Conservation (phyloP, 2,888 invertebrate species). For the Cyaniris semiargus region DNA sequence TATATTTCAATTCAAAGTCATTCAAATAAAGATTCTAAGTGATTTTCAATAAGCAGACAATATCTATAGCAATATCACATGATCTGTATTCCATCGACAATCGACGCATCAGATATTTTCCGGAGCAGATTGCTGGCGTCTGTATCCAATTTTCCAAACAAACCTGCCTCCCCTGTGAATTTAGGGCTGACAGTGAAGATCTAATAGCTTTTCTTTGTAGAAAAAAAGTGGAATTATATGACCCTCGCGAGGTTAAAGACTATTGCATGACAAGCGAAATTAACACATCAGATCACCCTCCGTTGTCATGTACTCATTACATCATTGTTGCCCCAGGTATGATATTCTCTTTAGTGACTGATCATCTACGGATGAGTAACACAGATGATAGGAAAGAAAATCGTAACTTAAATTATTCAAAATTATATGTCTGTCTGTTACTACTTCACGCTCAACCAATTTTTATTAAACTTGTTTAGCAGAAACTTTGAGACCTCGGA, state of each 20-base stretch:
- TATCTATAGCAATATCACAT: neutral
- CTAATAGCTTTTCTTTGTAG: conserved; percentile 11
- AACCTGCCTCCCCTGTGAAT: neutral
- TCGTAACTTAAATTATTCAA: neutral
- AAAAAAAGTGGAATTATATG: neutral
- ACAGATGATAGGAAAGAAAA: neutral
- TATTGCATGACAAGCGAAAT: conserved; percentile 76
- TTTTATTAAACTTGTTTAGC: too few species aligned
- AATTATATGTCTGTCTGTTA: neutral
- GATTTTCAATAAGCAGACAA: neutral
- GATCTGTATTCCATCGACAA: neutral
- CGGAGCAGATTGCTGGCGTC: neutral
- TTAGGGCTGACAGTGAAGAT: conserved; percentile 20
- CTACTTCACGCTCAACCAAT: too few species aligned
- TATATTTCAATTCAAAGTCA: neutral
- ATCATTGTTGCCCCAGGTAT: conserved; percentile 31
- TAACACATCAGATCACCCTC: conserved; percentile 62
- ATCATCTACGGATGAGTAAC: neutral
- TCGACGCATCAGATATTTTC: neutral
- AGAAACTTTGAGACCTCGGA: too few species aligned
- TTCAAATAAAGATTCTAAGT: neutral
- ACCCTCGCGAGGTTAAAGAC: conserved; percentile 36
- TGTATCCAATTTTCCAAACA: conserved; percentile 8
- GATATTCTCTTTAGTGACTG: conserved; percentile 23
- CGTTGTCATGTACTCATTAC: conserved; percentile 34